Evolutionary conservation across 2,797 vertebrate species (phyloP).

Genomic region (Toxotes lorentzi): DNA sequence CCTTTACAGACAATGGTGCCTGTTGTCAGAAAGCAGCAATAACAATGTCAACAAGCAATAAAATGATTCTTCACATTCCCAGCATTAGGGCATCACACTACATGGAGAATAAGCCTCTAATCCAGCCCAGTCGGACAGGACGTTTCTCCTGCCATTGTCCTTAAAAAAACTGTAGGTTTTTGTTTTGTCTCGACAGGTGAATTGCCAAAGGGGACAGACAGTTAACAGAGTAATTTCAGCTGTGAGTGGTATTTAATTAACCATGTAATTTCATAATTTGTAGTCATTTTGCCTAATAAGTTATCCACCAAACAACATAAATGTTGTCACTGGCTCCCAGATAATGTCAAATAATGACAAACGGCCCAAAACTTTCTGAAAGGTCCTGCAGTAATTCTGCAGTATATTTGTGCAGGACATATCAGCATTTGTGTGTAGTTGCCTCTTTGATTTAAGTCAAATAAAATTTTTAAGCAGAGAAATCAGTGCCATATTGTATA

Average conservation of each 20-base stretch:
- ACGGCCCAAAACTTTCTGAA: constrained; percentile 3
- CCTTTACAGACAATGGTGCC: constrained; percentile 75
- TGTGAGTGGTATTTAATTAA: constrained; percentile 59
- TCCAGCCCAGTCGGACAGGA: neutral
- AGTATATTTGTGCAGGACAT: constrained; percentile 19
- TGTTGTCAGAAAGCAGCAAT: constrained; percentile 64
- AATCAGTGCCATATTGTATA: constrained; percentile 28
- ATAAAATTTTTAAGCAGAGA: constrained; percentile 20
- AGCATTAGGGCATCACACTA: constrained; percentile 3
- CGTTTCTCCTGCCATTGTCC: neutral
- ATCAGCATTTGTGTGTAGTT: neutral
- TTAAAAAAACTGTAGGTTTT: neutral
- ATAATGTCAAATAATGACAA: constrained; percentile 50
- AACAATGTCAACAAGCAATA: constrained; percentile 66
- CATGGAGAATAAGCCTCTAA: constrained; percentile 14
- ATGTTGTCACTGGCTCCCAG: constrained; percentile 45
- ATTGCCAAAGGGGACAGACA: constrained; percentile 36
- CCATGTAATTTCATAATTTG: constrained; percentile 68
- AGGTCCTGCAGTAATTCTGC: constrained; percentile 24
- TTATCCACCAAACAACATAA: constrained; percentile 62
- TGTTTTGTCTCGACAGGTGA: constrained; percentile 30
- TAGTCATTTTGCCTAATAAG: constrained; percentile 53
- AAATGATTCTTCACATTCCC: constrained; percentile 56
- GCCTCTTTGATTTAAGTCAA: constrained; percentile 29
- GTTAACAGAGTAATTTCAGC: constrained; percentile 58